Percentiles rank a stretch among this genome's conserved stretches.
These are phyloP conservation scores for Montipora capricornis DNA, from an alignment of 64 coral and sea anemone species.

Conservation along the genomic window DNA sequence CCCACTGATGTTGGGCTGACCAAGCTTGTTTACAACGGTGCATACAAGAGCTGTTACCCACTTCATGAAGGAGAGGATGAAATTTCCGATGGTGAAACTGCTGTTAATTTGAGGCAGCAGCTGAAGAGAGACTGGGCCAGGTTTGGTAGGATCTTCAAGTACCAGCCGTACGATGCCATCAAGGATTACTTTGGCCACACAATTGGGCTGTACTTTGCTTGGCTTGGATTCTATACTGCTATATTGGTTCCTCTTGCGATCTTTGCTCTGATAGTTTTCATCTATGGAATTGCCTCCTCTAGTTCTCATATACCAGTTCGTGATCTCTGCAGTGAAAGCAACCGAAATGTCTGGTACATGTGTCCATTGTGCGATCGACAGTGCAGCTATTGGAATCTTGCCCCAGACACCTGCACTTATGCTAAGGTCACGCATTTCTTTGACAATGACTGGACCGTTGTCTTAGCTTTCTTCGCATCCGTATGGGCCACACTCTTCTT, in stretches of 20 bases:
- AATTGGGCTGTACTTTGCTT: conserved; percentile 78
- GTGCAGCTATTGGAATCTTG: conserved; percentile 74
- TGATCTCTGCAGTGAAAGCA: conserved; percentile 65
- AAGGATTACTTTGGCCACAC: conserved; percentile 79
- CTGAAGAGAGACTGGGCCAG: conserved; percentile 64
- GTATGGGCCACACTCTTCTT: conserved; percentile 83
- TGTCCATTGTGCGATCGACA: conserved; percentile 75
- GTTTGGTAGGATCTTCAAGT: conserved; percentile 75
- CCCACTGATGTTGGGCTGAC: conserved; percentile 60
- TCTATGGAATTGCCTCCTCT: conserved; percentile 53
- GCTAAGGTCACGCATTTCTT: conserved; percentile 70
- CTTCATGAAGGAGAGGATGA: conserved; percentile 61
- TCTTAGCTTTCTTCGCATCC: conserved; percentile 70
- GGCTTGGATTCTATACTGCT: conserved; percentile 71
- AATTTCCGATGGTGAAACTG: neutral
- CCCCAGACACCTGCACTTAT: conserved; percentile 70
- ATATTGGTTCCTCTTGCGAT: conserved; percentile 71
- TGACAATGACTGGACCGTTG: conserved; percentile 77
- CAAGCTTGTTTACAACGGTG: conserved; percentile 50
- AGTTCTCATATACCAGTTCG: conserved; percentile 44
- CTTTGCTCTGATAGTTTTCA: conserved; percentile 60
- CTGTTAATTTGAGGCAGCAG: conserved; percentile 60
- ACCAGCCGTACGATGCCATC: conserved; percentile 64
- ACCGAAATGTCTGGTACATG: conserved; percentile 64
- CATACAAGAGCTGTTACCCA: conserved; percentile 51